These are phyloP conservation scores for Pterostichus madidus DNA, from an alignment of 2,888 invertebrate genomes.

Conservation along the genomic window DNA sequence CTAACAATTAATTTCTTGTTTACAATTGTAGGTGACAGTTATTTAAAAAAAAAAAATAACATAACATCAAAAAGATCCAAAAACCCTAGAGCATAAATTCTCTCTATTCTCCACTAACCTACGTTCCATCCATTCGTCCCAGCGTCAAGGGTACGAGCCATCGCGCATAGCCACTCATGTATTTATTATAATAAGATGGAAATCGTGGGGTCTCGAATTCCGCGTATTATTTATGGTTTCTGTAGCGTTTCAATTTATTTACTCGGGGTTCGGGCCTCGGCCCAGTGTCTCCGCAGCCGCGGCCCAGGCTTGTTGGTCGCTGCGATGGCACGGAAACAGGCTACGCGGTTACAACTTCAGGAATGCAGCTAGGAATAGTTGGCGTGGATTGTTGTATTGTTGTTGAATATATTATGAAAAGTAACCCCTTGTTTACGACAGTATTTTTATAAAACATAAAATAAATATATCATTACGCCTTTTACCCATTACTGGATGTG, in stretches of 20 bases:
- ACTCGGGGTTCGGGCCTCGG: constrained; percentile 58
- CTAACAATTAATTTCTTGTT: too few species aligned
- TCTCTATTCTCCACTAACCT: neutral
- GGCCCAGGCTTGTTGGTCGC: constrained; percentile 10
- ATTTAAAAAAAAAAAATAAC: too few species aligned
- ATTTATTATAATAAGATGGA: constrained; percentile 75
- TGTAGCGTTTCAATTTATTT: constrained; percentile 76
- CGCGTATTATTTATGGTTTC: constrained; percentile 76
- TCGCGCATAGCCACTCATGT: constrained; percentile 30
- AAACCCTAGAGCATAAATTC: neutral
- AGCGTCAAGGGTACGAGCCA: neutral
- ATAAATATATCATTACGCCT: too few species aligned
- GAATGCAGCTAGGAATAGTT: constrained; percentile 38
- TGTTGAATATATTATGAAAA: constrained; percentile 39
- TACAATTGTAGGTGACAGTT: too few species aligned
- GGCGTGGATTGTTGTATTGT: constrained; percentile 38
- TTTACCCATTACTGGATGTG: too few species aligned
- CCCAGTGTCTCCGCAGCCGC: constrained; percentile 33
- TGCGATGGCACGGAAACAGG: constrained; percentile 15
- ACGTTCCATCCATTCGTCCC: neutral
- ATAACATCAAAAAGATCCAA: neutral
- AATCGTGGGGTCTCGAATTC: constrained; percentile 75
- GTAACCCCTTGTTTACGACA: neutral
- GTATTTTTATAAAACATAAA: too few species aligned
- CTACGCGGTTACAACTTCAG: constrained; percentile 10